Evolutionary conservation across 1,140 invertebrate species (phyloP).

Genomic region (Leguminivora glycinivorella): DNA sequence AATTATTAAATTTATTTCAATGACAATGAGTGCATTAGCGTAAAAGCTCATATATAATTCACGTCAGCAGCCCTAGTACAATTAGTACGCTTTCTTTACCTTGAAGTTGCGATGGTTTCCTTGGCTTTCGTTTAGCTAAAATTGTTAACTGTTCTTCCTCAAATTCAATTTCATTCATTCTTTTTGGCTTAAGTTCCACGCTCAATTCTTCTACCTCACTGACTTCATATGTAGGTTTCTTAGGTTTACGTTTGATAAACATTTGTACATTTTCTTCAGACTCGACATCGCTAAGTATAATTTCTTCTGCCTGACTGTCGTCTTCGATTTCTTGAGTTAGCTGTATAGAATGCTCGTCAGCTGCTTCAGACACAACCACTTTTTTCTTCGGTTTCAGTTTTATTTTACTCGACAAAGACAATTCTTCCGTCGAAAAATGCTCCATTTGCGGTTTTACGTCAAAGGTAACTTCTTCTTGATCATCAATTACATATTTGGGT

Average conservation of each 20-base stretch:
- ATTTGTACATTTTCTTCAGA: constrained; percentile 78
- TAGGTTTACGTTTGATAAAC: constrained; percentile 74
- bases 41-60: background rate
- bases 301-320: constrained; percentile 68
- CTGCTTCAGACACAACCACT: constrained; percentile 83
- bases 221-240: constrained; percentile 76
- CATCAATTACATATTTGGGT: constrained; percentile 51
- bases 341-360: constrained; percentile 84
- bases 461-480: constrained; percentile 81
- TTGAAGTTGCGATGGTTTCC: constrained; percentile 82
- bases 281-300: constrained; percentile 70
- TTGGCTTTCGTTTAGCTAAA: constrained; percentile 81
- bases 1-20: background rate
- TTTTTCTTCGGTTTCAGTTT: constrained; percentile 83
- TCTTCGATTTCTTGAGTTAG: constrained; percentile 85
- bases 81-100: constrained; percentile 68
- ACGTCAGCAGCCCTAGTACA: background rate
- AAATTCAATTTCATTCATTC: constrained; percentile 66
- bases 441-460: constrained; percentile 74
- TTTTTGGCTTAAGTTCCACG: constrained; percentile 76
- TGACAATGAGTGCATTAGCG: background rate
- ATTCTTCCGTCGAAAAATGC: constrained; percentile 86
- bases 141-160: constrained; percentile 83
- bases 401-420: constrained; percentile 88
- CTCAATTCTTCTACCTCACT: constrained; percentile 81